A percentile compares a stretch with the other conserved stretches of the same genome.
These are phyloP conservation scores for Nymphalis urticae DNA, from an alignment of 2,888 invertebrate species.

Conservation along the genomic window DNA sequence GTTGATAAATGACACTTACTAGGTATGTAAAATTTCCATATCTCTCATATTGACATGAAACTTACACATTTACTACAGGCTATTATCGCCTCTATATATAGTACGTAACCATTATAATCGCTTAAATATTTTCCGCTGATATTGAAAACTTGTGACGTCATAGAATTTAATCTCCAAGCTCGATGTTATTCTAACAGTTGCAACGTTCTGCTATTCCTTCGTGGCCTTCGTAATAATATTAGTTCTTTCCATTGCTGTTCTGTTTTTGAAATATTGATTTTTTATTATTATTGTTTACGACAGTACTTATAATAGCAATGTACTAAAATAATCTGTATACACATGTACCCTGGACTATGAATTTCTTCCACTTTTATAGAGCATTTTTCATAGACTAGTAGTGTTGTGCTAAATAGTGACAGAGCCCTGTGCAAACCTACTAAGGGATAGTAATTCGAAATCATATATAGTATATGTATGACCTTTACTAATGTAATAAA, in stretches of 20 bases:
- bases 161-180: conserved; percentile 12
- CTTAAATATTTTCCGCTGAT: not conserved
- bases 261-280: no score
- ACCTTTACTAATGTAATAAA: no score
- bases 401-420: no score
- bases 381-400: no score
- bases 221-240: conserved; percentile 8
- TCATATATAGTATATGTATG: no score
- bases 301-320: no score
- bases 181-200: conserved; percentile 3
- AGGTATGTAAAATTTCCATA: conserved; percentile 1
- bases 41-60: not conserved
- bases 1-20: not conserved
- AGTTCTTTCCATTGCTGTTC: not conserved
- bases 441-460: no score
- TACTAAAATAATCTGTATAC: no score
- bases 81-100: conserved; percentile 1
- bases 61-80: not conserved
- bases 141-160: conserved; percentile 9
- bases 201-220: not conserved
- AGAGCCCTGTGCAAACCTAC: no score
- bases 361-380: no score
- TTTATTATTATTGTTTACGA: no score
- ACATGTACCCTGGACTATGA: no score
- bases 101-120: not conserved